These are phyloP conservation scores for Tyria jacobaeae DNA, from an alignment of 2,888 invertebrate species.

Conservation along the genomic window DNA sequence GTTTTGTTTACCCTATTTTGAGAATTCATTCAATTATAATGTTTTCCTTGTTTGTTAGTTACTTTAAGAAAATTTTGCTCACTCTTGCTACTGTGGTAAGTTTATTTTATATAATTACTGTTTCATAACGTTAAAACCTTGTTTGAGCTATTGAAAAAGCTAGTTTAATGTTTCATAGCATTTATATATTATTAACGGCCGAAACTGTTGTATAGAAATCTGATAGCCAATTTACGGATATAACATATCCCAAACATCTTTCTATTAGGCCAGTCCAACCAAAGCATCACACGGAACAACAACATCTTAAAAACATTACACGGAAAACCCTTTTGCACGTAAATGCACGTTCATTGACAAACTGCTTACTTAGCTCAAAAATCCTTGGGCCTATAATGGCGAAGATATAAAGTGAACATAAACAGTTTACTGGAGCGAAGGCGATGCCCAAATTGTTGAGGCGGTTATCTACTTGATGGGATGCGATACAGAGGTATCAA, in stretches of 20 bases:
- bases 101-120: no score
- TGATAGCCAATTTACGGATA: no score
- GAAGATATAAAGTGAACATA: constrained; percentile 25
- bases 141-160: no score
- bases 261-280: neutral
- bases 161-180: no score
- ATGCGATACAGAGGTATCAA: constrained; percentile 11
- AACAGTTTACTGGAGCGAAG: constrained; percentile 22
- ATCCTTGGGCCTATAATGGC: constrained; percentile 13
- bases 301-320: constrained; percentile 10
- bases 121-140: no score
- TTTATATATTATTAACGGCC: no score
- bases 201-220: no score
- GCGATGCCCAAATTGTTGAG: constrained; percentile 15
- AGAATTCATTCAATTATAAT: constrained; percentile 22
- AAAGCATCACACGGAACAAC: constrained; percentile 8
- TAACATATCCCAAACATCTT: no score
- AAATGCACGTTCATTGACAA: constrained; percentile 24
- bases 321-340: constrained; percentile 27
- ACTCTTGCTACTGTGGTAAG: no score
- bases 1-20: constrained; percentile 33
- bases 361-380: constrained; percentile 32
- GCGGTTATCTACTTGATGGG: constrained; percentile 6
- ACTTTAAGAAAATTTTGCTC: no score
- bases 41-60: constrained; percentile 4